Base-by-base conservation (phyloP, 2,888 invertebrate genomes). In the Heteromurus nitidus region DNA sequence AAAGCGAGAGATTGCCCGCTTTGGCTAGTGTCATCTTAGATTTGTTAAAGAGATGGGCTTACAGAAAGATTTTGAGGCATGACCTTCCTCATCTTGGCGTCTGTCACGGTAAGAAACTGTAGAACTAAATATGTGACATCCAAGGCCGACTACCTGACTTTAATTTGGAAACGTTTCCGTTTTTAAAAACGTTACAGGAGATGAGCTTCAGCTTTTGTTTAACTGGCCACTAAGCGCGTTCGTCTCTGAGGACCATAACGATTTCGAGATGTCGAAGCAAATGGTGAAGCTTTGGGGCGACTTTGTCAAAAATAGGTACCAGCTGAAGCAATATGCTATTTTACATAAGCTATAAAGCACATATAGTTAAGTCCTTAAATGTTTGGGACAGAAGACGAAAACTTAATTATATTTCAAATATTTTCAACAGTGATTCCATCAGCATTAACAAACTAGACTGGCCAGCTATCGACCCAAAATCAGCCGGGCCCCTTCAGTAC, bases 261-360 rank as follows among this genome's bases (percentile, higher is more conserved):
- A 85, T 47, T 77, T 69, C 28, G 58, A 65, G 28, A 81, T 85
- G 74, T 83, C 83, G 1, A 64, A 20, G 16, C 24, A 58, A 9
- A 62, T 85, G 55, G 70, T 82, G 2, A 83, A 80, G 20, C 30
- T 74, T 3, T 85, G 83, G 83, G 24, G 64, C 16, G 55, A 75
- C 13, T 85, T 85, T 64, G 85, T 50, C 0, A 74, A 82, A 13
- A 44, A 79, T 24, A 79, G 74, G 80, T 84, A 84, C n/a, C n/a
- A n/a, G n/a, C n/a, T n/a, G n/a, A n/a, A n/a, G n/a, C n/a, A n/a
- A n/a, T n/a, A n/a, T n/a, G n/a, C n/a, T n/a, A n/a, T n/a, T n/a
- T n/a, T n/a, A n/a, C n/a, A n/a, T n/a, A n/a, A n/a, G n/a, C n/a
- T n/a, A n/a, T n/a, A n/a, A n/a, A n/a, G n/a, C n/a, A n/a, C n/a